Evolutionary conservation across 2,888 invertebrate genomes (phyloP), one percentile per base, ranked within the genome.

Genomic region (Pogonocherus hispidulus): DNA sequence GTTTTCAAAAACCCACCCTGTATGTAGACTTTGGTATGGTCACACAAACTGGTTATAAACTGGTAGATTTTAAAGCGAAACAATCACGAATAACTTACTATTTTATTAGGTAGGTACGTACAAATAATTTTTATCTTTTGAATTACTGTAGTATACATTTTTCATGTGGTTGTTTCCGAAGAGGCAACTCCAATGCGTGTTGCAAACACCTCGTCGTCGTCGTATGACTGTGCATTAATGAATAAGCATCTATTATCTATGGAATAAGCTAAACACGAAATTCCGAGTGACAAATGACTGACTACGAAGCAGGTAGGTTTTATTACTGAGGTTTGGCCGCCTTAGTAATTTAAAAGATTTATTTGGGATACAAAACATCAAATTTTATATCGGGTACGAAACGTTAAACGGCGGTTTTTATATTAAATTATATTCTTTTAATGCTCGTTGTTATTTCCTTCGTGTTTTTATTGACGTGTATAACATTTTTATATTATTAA

Each of bases 281-380:
- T 59, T 59, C 46, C 46, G 47, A 44, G 32, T 59, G 59, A 59
- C 59, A 47, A 47, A 59, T 59, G 47, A 59, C 47, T 22, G 59
- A 52, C 46, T 47, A 47, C 19, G 47, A 46, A 9, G 18, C 59
- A 59, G 59, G 59, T 59, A 59, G 27, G 47, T 59, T 59, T 59
- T 59, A 59, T 59, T 32, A 19, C 47, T 27, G 22, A 47, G 59
- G 59, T 32, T 59, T 47, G 59, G 59, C 23, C 59, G 59, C 19
- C 47, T 59, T 22, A 46, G 47, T 59, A 47, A 59, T 59, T 59
- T 20, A 46, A 35, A 59, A 59, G 59, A 59, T 59, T 59, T 59
- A 59, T 59, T 47, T 59, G 59, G 59, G 46, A 47, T 47, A 59
- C 59, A 46, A 59, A 59, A n/a, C 59, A 59, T 59, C 59, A 59